Evolutionary conservation across 2,888 invertebrate species (phyloP).

Genomic region (Linhomoeus sp.): DNA sequence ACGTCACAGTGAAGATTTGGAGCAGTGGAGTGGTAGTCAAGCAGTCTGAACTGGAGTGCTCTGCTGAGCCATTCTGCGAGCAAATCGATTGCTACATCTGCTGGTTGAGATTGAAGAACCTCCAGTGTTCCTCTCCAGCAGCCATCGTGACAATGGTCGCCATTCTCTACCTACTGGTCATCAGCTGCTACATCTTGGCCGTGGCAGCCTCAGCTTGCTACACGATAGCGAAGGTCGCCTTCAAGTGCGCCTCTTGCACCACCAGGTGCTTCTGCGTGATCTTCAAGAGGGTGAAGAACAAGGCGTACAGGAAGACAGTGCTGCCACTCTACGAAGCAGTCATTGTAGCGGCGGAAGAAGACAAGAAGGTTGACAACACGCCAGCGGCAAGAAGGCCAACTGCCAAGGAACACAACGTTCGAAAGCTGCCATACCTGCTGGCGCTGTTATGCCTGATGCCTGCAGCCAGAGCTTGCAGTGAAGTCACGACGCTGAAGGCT

Average conservation of each 20-base stretch:
- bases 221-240: background rate
- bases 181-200: background rate
- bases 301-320: too few relatives aligned
- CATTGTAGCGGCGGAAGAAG: too few relatives aligned
- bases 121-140: background rate
- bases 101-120: background rate
- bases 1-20: background rate
- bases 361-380: too few relatives aligned
- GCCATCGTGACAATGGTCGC: background rate
- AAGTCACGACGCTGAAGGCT: slow-evolving; percentile 1
- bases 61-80: slow-evolving; percentile 2
- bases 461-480: background rate
- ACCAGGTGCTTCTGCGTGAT: background rate
- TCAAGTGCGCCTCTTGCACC: background rate
- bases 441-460: too few relatives aligned
- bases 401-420: too few relatives aligned
- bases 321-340: too few relatives aligned
- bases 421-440: too few relatives aligned
- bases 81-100: background rate
- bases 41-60: background rate
- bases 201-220: background rate
- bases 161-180: background rate
- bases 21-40: background rate
- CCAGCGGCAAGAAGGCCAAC: too few relatives aligned
- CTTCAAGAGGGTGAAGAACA: too few relatives aligned